Evolutionary conservation across 2,797 vertebrate species (phyloP).

Genomic region (Natrix natrix): DNA sequence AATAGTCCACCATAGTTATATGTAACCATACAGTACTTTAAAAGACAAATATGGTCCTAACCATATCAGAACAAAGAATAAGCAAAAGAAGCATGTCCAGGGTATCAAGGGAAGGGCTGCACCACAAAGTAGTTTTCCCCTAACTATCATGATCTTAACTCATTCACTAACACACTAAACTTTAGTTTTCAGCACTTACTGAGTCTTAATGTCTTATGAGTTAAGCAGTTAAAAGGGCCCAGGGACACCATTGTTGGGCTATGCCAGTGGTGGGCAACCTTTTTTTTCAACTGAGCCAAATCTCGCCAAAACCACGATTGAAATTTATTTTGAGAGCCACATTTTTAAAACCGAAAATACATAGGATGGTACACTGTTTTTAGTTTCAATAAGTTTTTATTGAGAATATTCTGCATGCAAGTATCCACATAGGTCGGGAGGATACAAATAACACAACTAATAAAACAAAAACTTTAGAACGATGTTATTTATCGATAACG

Average conservation of each 20-base stretch:
- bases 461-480: too few species aligned
- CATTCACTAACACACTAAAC: neutral
- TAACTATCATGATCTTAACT: neutral
- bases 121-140: neutral
- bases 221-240: neutral
- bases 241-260: neutral
- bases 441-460: too few species aligned
- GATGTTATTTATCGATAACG: too few species aligned
- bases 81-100: neutral
- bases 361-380: too few species aligned
- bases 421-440: too few species aligned
- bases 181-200: neutral
- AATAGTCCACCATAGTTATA: neutral
- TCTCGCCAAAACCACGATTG: too few species aligned
- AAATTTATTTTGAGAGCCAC: too few species aligned
- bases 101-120: neutral
- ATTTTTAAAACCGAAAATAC: too few species aligned
- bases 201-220: neutral
- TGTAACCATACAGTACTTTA: neutral
- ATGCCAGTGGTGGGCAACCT: too few species aligned
- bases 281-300: too few species aligned
- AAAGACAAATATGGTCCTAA: neutral
- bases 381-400: too few species aligned
- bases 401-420: too few species aligned
- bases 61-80: neutral